Evolutionary conservation across 1,140 invertebrate genomes (phyloP).

Genomic region (Cyphomyrmex costatus): DNA sequence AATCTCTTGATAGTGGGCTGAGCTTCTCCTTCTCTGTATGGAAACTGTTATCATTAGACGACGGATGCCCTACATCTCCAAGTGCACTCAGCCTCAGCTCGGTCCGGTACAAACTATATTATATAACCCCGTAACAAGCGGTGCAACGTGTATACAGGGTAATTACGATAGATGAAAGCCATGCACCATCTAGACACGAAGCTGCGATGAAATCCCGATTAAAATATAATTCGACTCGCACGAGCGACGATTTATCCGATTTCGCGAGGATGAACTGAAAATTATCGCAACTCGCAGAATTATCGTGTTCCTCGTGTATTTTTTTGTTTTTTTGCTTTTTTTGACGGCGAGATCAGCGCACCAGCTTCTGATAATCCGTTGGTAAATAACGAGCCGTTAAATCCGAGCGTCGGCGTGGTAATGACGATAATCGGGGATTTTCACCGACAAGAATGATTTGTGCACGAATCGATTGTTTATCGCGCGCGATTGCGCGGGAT

Average conservation of each 20-base stretch:
- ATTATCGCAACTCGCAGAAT: constrained; percentile 46
- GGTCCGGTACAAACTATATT: constrained; percentile 56
- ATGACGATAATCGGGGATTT: constrained; percentile 62
- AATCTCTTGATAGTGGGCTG: constrained; percentile 45
- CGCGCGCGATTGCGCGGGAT: constrained; percentile 11
- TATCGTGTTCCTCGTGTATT: constrained; percentile 22
- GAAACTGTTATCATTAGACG: constrained; percentile 62
- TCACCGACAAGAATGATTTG: constrained; percentile 55
- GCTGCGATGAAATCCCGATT: constrained; percentile 47
- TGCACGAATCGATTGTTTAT: constrained; percentile 54
- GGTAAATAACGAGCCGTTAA: constrained; percentile 62
- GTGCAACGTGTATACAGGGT: constrained; percentile 32
- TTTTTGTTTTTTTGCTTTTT: constrained; percentile 42
- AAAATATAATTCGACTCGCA: constrained; percentile 48
- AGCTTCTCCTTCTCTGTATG: constrained; percentile 2
- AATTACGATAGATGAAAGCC: constrained; percentile 45
- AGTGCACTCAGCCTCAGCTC: constrained; percentile 46
- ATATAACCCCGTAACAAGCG: constrained; percentile 53
- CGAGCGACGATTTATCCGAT: constrained; percentile 41
- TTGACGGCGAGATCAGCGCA: constrained; percentile 28
- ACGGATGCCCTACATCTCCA: constrained; percentile 55
- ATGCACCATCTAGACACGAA: constrained; percentile 37
- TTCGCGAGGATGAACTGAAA: constrained; percentile 23
- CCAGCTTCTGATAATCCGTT: constrained; percentile 40
- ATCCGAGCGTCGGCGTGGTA: constrained; percentile 45